Evolutionary conservation across 2,113 vertebrate species (phyloP).

Genomic region (Elgaria multicarinata): DNA sequence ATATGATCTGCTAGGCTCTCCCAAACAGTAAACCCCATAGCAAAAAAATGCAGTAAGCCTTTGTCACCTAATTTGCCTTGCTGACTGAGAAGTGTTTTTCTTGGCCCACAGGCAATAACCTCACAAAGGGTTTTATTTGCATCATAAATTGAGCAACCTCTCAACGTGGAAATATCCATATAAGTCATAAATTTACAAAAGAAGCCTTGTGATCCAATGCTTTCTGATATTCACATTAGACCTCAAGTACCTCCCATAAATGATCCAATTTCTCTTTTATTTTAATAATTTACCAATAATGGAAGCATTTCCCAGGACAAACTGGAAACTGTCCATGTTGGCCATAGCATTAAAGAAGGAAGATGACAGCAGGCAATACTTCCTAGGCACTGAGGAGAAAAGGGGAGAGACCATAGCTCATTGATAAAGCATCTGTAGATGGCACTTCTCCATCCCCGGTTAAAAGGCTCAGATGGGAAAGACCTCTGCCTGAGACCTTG

Average conservation of each 20-base stretch:
- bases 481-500: background rate
- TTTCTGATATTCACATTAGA: background rate
- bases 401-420: background rate
- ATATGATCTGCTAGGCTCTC: background rate
- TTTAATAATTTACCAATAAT: background rate
- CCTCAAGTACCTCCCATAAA: background rate
- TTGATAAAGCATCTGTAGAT: background rate
- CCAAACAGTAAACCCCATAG: constrained; percentile 15
- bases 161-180: background rate
- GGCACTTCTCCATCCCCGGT: background rate
- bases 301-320: background rate
- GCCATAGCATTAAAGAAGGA: background rate
- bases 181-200: background rate
- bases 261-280: background rate
- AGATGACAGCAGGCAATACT: background rate
- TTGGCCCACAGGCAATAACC: background rate
- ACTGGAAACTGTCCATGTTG: background rate
- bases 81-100: background rate
- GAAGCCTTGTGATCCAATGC: background rate
- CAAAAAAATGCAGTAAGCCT: constrained; percentile 7
- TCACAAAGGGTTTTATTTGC: constrained; percentile 21
- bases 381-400: background rate
- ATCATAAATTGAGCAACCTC: background rate
- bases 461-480: background rate
- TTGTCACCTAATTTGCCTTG: background rate